Evolutionary conservation across 2,888 invertebrate genomes (phyloP), one percentile per base, ranked within the genome.

Genomic region (Archips crataeganus): DNA sequence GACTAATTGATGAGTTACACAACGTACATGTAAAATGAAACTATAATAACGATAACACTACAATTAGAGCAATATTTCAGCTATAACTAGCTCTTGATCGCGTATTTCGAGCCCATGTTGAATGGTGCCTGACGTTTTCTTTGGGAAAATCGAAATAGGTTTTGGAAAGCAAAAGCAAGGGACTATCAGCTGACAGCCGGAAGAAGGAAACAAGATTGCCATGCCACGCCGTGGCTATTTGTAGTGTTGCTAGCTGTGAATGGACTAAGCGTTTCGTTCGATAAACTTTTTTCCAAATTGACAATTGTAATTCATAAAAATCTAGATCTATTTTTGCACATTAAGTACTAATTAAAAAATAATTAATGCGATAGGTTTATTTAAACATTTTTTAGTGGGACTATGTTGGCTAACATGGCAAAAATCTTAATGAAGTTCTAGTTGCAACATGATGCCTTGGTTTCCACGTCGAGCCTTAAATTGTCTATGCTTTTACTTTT

Each of bases 41-140:
- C 92, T 94, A 94, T 90, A 93, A 87, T 91, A 93, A 94, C 88
- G 91, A 92, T 94, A 93, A 94, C 90, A 92, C 94, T 94, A 94
- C 92, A 92, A 93, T 93, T 90, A 94, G 92, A 94, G 90, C 94
- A 93, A 92, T 93, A 92, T 92, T 93, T 93, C 88, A 94, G 94
- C 94, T 94, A 90, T 82, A 93, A 94, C 94, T 94, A 94, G 94
- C 94, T 94, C 90, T 94, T 93, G 89, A 92, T 93, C 88, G 92
- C 91, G 92, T 93, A 94, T 93, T 94, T 93, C 90, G 89, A 94
- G 94, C 94, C 94, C 94, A 94, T 94, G 89, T 93, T 94, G 94
- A 90, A 93, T 94, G 94, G 94, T 91, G 94, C 93, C 93, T 93
- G 94, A 94, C 92, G 94, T 94, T 93, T 91, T 91, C 90, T 90